Evolutionary conservation across 2,113 vertebrate genomes (phyloP), one percentile per base, ranked within the genome.

Genomic region (Heliornis fulica): DNA sequence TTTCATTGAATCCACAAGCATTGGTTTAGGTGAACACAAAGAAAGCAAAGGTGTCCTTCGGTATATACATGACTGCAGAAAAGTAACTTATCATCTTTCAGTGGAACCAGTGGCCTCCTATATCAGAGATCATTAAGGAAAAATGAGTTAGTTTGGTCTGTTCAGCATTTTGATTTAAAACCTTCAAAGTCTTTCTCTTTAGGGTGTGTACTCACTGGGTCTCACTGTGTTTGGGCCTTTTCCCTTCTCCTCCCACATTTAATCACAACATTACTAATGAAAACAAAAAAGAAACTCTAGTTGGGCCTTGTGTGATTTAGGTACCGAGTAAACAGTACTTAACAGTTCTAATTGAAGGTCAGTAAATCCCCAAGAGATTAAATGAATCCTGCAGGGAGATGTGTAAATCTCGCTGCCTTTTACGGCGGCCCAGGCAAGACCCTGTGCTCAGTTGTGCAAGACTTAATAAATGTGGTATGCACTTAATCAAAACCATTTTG

Each of bases 401-500:
- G 95, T 97, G 98, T 98, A 98, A 98, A 98, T 98, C 98, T 98
- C 95, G 59, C 89, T 96, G 94, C 96, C 96, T 98, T 98, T 98
- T 97, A 97, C 54, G 63, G 97, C 57, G 22, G 95, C 83, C 89
- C 83, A 85, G 97, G 96, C 96, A 93, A 96, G 93, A 85, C 96
- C 97, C 68, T 71, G 90, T 80, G 86, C 96, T 96, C 72, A n/a
- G 84, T 92, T 96, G 93, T 95, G 97, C 97, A 95, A 96, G 97
- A 96, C 97, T 98, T 98, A 98, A 98, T 98, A 98, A 98, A 98
- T 17, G 87, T 97, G 98, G 97, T 97, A 98, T 98, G 98, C 87
- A 96, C 95, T 98, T 98, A 98, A 98, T 98, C 98, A 98, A 98
- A 98, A 98, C 98, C 98, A 98, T 97, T 98, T 98, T 98, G 98